Evolutionary conservation across 2,797 vertebrate species (phyloP).

Genomic region (Stomatorhinus walkeri): DNA sequence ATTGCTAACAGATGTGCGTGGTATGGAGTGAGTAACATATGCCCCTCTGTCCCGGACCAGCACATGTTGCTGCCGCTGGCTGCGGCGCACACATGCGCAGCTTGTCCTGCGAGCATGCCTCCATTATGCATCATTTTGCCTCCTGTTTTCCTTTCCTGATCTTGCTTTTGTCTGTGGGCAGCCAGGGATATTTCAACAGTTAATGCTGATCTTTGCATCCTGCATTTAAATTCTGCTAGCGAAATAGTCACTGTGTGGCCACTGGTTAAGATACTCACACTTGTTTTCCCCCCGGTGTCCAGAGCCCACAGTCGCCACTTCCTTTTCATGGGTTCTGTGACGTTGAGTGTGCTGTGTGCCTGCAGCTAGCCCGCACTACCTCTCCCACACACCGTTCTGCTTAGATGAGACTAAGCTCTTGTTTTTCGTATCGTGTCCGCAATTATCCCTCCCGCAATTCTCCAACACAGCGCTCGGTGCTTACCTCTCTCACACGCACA

Average conservation of each 20-base stretch:
- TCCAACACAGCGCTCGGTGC: background rate
- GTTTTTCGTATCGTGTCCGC: background rate
- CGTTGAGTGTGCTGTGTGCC: background rate
- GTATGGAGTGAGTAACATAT: background rate
- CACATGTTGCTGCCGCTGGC: background rate
- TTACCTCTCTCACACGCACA: background rate
- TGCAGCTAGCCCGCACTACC: background rate
- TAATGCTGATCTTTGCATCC: background rate
- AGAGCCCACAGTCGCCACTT: background rate
- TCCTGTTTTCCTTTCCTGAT: background rate
- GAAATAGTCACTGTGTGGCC: background rate
- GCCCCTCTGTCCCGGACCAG: background rate
- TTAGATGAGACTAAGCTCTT: background rate
- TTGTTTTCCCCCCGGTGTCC: background rate
- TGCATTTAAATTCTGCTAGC: background rate
- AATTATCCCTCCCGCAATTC: background rate
- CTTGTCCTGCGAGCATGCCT: too few relatives aligned
- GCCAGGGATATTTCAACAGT: background rate
- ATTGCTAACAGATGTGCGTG: slow-evolving; percentile 62
- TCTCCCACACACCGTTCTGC: background rate
- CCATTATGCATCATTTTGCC: background rate
- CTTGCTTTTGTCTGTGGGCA: background rate
- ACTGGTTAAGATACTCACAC: background rate
- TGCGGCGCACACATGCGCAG: too few relatives aligned
- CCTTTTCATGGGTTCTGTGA: background rate